Evolutionary conservation across 2,888 invertebrate genomes (phyloP), one percentile per base, ranked within the genome.

Genomic region (Formica aserva): DNA sequence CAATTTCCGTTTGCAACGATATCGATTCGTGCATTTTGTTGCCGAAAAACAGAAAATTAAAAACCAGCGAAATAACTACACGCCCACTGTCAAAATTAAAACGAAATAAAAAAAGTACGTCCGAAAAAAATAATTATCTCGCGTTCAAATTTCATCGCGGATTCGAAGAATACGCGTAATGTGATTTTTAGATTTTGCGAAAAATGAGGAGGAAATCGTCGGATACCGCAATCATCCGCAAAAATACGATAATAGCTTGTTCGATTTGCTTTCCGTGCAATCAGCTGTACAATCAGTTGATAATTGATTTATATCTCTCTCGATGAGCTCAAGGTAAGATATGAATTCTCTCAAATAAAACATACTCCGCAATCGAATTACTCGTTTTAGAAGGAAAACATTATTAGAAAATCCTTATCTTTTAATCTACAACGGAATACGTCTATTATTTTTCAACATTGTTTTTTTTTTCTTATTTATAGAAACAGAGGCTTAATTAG

Each of bases 21-120:
- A 69, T 77, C n/a, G 67, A 77, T 77, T 77, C 15, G 52, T 35
- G 18, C 52, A 48, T 4, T 26, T 26, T 13, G 26, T 15, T 45
- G 65, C 9, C 32, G 38, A 55, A n/a, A 29, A 9, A 5, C 75
- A 45, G 45, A n/a, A 26, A 66, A 38, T 29, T 29, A 35, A 22
- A 15, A 18, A 32, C 3, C 5, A 26, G 15, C 35, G 26, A 45
- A 35, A 65, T 45, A 66, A 76, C n/a, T 75, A 15, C 45, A n/a
- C 45, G 48, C 26, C 18, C 65, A 48, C 63, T 13, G 32, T 11
- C 22, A 32, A 11, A 75, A 65, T 75, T 26, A 11, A 45, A 72
- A 38, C 15, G 35, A 67, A 67, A 26, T 55, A 32, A 13, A 3
- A 38, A 18, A 35, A 18, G 11, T 22, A 26, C 38, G 13, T 11